phyloP scores from a whole-genome alignment of 2,113 vertebrate species.

The Burhinus bistriatus region DNA sequence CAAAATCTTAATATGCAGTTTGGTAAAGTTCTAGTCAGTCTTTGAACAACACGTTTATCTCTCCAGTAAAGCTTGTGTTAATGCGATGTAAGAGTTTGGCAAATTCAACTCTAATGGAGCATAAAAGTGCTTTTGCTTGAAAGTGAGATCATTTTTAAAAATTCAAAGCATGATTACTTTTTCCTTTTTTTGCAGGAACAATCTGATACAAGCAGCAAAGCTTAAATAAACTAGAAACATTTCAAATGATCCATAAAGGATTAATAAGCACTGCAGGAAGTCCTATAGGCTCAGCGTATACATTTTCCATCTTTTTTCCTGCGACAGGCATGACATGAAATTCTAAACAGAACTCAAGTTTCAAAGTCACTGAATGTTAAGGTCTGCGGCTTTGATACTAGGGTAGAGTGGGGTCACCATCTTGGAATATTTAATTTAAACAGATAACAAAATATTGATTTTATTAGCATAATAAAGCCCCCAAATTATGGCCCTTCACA shows the following conservation, averaged over 20 bases:
- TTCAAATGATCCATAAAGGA: slow-evolving; percentile 89
- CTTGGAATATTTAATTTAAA: slow-evolving; percentile 67
- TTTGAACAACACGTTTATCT: slow-evolving; percentile 78
- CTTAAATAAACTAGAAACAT: slow-evolving; percentile 87
- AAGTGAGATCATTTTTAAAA: slow-evolving; percentile 87
- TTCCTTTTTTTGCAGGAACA: slow-evolving; percentile 79
- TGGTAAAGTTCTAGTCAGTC: slow-evolving; percentile 82
- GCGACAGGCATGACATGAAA: slow-evolving; percentile 79
- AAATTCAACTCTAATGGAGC: slow-evolving; percentile 86
- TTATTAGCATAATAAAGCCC: slow-evolving; percentile 66
- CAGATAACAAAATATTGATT: slow-evolving; percentile 66
- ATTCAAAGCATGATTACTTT: slow-evolving; percentile 86
- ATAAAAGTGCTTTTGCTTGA: slow-evolving; percentile 86
- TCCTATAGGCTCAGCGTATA: slow-evolving; percentile 83
- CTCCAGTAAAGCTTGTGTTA: slow-evolving; percentile 83
- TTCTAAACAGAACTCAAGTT: slow-evolving; percentile 80
- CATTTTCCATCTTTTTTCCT: slow-evolving; percentile 75
- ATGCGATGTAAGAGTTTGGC: slow-evolving; percentile 82
- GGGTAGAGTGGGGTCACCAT: slow-evolving; percentile 52
- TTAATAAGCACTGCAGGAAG: slow-evolving; percentile 86
- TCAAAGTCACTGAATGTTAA: slow-evolving; percentile 80
- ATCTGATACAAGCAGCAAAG: slow-evolving; percentile 85
- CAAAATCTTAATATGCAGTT: slow-evolving; percentile 82
- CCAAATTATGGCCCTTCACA: slow-evolving; percentile 66
- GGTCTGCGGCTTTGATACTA: slow-evolving; percentile 49